Percentiles rank a stretch among this genome's conserved stretches.
phyloP scores from a whole-genome alignment of 2,888 invertebrate genomes.

The Alloplasta piceator region DNA sequence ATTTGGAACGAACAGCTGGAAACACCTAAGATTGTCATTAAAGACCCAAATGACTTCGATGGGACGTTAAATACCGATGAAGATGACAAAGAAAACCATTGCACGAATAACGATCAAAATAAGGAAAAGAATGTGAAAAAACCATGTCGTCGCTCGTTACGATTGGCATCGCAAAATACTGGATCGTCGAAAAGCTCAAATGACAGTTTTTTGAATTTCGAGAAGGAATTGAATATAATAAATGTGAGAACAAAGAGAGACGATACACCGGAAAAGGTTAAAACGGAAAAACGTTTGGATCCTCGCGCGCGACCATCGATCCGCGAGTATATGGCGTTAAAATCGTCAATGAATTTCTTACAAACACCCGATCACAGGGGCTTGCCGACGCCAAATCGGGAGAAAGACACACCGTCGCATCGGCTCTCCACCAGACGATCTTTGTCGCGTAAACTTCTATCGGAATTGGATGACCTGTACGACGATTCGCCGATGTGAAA shows the following conservation, averaged over 20 bases:
- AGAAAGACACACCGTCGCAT: constrained; percentile 44
- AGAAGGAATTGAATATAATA: constrained; percentile 44
- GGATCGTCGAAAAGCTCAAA: constrained; percentile 8
- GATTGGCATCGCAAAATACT: not conserved
- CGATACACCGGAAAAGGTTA: not conserved
- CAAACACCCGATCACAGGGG: constrained; percentile 53
- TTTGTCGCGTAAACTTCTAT: constrained; percentile 46
- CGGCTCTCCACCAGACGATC: constrained; percentile 22
- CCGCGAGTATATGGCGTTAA: constrained; percentile 56
- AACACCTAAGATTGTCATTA: not conserved
- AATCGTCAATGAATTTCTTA: constrained; percentile 40
- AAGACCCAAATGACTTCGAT: not conserved
- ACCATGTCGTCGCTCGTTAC: constrained; percentile 27
- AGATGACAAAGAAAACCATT: constrained; percentile 35
- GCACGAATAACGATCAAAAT: constrained; percentile 13
- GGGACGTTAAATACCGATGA: not conserved
- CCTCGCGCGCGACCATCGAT: constrained; percentile 54
- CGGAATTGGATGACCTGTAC: constrained; percentile 50
- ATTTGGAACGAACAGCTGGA: not conserved
- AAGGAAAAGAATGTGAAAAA: not conserved
- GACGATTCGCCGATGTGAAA: constrained; percentile 43
- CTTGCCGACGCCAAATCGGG: constrained; percentile 25
- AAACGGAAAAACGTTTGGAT: constrained; percentile 13
- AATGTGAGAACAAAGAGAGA: not conserved
- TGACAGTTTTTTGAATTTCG: constrained; percentile 50